phyloP scores from a whole-genome alignment of 2,888 invertebrate genomes.

The Dendrolimus pini region DNA sequence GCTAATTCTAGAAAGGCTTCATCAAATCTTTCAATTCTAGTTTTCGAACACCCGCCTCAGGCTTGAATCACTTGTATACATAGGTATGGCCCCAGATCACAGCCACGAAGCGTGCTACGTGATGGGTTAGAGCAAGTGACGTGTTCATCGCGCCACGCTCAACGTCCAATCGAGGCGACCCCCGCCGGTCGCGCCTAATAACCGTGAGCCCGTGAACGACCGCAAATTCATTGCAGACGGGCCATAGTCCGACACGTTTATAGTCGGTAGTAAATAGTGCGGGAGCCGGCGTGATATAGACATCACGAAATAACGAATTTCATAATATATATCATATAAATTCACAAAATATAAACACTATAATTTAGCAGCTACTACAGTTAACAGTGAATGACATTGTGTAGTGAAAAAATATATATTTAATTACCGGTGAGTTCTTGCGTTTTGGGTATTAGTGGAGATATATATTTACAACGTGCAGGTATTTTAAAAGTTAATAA shows the following conservation, averaged over 20 bases:
- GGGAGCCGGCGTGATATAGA: neutral
- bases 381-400: neutral
- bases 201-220: conserved; percentile 4
- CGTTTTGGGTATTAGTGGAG: too few relatives aligned
- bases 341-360: neutral
- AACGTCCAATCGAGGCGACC: conserved; percentile 40
- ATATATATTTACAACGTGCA: too few relatives aligned
- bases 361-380: neutral
- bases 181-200: conserved; percentile 1
- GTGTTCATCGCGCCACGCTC: conserved; percentile 65
- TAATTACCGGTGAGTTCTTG: neutral
- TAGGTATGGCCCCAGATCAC: conserved; percentile 20
- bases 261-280: neutral
- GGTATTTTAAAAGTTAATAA: too few relatives aligned
- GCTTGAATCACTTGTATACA: too few relatives aligned
- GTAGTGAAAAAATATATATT: neutral
- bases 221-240: conserved; percentile 4
- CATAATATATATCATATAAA: neutral
- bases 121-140: conserved; percentile 33
- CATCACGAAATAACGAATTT: neutral
- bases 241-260: neutral
- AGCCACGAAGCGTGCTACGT: conserved; percentile 26
- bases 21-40: too few relatives aligned
- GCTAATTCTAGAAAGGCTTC: too few relatives aligned
- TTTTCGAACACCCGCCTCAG: too few relatives aligned